Evolutionary conservation across 2,888 invertebrate species (phyloP).

Genomic region (Watsonalla cultraria): DNA sequence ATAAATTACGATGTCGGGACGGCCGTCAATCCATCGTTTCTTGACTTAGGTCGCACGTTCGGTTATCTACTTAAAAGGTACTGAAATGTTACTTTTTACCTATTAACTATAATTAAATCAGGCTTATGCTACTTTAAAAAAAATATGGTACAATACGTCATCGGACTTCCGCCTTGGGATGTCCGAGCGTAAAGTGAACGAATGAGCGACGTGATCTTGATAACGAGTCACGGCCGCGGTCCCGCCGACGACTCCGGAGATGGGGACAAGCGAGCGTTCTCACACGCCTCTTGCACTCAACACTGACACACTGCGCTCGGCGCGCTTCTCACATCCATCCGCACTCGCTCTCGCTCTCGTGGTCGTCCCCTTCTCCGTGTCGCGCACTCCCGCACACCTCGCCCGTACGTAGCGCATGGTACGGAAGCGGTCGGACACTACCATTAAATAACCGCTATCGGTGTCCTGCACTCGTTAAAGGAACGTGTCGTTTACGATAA

Average conservation of each 20-base stretch:
- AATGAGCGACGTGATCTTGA: conserved; percentile 75
- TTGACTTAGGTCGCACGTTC: conserved; percentile 78
- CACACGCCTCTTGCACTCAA: conserved; percentile 40
- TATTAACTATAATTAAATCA: conserved; percentile 67
- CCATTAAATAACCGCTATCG: conserved; percentile 68
- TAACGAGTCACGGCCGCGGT: conserved; percentile 70
- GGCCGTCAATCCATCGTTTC: conserved; percentile 76
- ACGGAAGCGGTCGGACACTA: conserved; percentile 61
- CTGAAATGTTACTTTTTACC: conserved; percentile 71
- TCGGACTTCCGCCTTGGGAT: conserved; percentile 52
- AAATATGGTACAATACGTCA: conserved; percentile 75
- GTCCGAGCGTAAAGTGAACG: conserved; percentile 72
- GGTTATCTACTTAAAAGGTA: conserved; percentile 77
- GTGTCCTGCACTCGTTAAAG: conserved; percentile 53
- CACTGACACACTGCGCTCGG: conserved; percentile 37
- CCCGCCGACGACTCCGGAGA: conserved; percentile 66
- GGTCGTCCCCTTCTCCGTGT: conserved; percentile 75
- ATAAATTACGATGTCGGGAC: conserved; percentile 79
- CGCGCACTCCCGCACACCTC: conserved; percentile 45
- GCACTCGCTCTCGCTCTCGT: conserved; percentile 60
- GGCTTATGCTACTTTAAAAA: conserved; percentile 66
- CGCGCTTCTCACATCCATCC: conserved; percentile 58
- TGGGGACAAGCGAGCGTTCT: conserved; percentile 75
- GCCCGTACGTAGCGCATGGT: conserved; percentile 48
- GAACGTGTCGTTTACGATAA: conserved; percentile 36